Conservation (phyloP, 2,113 vertebrate genomes). For the Gadus macrocephalus region DNA sequence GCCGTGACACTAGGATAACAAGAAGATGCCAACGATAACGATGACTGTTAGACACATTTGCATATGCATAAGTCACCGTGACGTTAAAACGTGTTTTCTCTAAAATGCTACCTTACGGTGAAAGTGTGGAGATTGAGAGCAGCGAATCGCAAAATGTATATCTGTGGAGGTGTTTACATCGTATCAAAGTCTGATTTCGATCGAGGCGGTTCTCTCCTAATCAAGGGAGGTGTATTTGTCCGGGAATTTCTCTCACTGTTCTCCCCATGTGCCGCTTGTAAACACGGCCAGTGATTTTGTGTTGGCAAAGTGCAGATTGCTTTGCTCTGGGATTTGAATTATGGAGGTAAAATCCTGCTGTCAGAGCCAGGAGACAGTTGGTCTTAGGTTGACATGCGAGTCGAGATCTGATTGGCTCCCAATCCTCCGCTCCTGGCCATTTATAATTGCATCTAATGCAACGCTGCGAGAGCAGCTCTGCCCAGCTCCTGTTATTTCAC, state of each 20-base stretch:
- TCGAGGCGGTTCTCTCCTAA: slow-evolving; percentile 32
- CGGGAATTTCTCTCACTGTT: slow-evolving; percentile 8
- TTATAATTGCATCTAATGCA: slow-evolving; percentile 99
- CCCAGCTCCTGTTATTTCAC: slow-evolving; percentile 82
- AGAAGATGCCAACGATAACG: slow-evolving; percentile 51
- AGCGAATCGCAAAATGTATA: slow-evolving; percentile 22
- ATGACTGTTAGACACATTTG: slow-evolving; percentile 56
- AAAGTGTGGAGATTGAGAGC: slow-evolving; percentile 9
- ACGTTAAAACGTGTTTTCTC: slow-evolving; percentile 3
- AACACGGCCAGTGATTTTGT: slow-evolving; percentile 78
- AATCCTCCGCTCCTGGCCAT: slow-evolving; percentile 92
- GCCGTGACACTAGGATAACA: slow-evolving; percentile 23
- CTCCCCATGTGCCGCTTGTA: slow-evolving; percentile 60
- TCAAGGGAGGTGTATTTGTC: slow-evolving; percentile 32
- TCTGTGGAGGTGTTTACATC: slow-evolving; percentile 25
- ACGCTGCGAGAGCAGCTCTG: slow-evolving; percentile 88
- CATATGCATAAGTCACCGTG: slow-evolving; percentile 48
- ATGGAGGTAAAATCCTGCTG: slow-evolving; percentile 99
- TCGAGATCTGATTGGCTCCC: slow-evolving; percentile 98
- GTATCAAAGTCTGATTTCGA: slow-evolving; percentile 50
- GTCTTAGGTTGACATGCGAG: slow-evolving; percentile 99
- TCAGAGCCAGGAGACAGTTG: slow-evolving; percentile 99
- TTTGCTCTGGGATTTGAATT: slow-evolving; percentile 99
- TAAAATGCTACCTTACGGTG: slow-evolving; percentile 1
- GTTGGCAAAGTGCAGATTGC: slow-evolving; percentile 82